Evolutionary conservation across 2,888 invertebrate species (phyloP).

Genomic region (Sinhomidia bicolor): DNA sequence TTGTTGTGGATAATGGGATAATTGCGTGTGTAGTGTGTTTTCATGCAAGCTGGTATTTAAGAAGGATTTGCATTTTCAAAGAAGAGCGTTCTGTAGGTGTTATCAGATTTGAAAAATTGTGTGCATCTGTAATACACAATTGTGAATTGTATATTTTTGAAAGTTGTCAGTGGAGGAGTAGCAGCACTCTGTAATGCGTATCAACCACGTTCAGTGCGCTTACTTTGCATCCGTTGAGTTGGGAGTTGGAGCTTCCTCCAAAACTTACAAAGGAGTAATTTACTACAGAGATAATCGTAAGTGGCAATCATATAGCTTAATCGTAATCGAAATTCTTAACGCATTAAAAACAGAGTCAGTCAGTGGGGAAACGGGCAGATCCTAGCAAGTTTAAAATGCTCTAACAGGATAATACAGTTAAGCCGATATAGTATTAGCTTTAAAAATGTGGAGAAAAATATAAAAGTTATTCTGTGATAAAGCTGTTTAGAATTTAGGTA

Average conservation of each 20-base stretch:
- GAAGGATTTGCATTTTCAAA: slow-evolving; percentile 7
- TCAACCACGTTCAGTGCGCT: neutral
- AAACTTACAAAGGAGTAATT: neutral
- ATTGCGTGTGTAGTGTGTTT: slow-evolving; percentile 15
- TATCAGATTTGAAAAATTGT: neutral
- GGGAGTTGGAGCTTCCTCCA: neutral
- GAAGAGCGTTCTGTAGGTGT: neutral
- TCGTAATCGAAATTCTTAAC: neutral
- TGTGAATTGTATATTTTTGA: too few relatives aligned
- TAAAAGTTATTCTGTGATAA: too few relatives aligned
- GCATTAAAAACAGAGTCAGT: neutral
- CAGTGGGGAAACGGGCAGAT: neutral
- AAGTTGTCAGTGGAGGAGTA: neutral
- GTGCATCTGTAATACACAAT: neutral
- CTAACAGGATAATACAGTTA: too few relatives aligned
- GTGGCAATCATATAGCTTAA: neutral
- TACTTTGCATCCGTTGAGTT: neutral
- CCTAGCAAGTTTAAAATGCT: too few relatives aligned
- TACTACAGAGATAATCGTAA: neutral
- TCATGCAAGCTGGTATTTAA: slow-evolving; percentile 14
- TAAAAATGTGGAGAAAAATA: too few relatives aligned
- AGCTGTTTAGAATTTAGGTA: too few relatives aligned
- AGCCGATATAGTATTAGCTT: too few relatives aligned
- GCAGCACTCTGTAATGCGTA: neutral
- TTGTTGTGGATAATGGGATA: slow-evolving; percentile 16